These are phyloP conservation scores for Nibea coibor DNA, from an alignment of 2,113 vertebrate genomes.

Conservation along the genomic window DNA sequence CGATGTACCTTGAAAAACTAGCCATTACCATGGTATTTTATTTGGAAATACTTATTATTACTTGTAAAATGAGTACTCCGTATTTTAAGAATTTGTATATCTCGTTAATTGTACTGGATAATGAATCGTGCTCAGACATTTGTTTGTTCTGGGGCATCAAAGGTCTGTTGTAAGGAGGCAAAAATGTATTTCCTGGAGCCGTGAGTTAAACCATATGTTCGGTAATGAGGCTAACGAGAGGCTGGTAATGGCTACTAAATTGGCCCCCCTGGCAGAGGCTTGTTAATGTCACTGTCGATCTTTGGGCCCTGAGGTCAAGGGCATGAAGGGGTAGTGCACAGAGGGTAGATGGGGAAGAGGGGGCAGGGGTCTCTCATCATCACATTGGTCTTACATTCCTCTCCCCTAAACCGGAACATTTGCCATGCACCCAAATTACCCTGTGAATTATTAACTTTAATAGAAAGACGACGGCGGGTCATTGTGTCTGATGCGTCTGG, in stretches of 20 bases:
- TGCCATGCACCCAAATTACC: conserved; percentile 65
- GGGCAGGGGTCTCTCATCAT: conserved; percentile 10
- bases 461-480: conserved; percentile 48
- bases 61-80: no score
- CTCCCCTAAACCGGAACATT: conserved; percentile 46
- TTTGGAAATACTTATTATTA: no score
- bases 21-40: no score
- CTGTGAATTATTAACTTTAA: conserved; percentile 78
- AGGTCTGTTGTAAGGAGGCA: conserved; percentile 60
- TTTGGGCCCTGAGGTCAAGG: conserved; percentile 79
- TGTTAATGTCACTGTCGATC: conserved; percentile 85
- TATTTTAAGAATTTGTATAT: not conserved
- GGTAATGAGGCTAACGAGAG: conserved; percentile 89
- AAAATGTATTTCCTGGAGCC: conserved; percentile 83
- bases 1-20: no score
- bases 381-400: not conserved
- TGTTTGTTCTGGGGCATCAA: conserved; percentile 76
- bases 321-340: conserved; percentile 38
- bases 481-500: conserved; percentile 47
- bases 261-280: conserved; percentile 75
- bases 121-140: not conserved
- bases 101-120: not conserved
- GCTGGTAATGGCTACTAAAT: conserved; percentile 85
- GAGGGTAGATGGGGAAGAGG: not conserved
- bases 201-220: conserved; percentile 91